Conservation (phyloP, 2,113 vertebrate species). For the Thymallus thymallus region DNA sequence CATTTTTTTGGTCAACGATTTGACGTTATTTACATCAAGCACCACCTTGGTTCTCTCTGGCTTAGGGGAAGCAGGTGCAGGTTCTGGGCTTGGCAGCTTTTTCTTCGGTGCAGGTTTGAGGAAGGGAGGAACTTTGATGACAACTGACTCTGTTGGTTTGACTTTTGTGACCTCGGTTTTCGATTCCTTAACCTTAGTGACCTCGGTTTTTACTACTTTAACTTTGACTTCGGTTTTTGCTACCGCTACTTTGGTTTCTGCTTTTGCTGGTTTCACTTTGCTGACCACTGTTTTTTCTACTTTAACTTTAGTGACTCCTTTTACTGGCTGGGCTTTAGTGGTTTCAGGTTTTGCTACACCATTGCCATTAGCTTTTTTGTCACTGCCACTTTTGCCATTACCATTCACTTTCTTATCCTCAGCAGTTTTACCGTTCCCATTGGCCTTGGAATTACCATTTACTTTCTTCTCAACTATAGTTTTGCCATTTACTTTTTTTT, state of each 20-base stretch:
- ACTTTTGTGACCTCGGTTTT: background rate
- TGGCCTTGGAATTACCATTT: slow-evolving; percentile 32
- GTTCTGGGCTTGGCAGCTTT: slow-evolving; percentile 32
- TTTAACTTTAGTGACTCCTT: slow-evolving; percentile 49
- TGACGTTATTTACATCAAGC: slow-evolving; percentile 56
- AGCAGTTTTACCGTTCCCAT: slow-evolving; percentile 44
- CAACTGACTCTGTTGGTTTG: slow-evolving; percentile 33
- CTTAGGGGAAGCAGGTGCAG: slow-evolving; percentile 58
- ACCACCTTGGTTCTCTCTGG: slow-evolving; percentile 53
- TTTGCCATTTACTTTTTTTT: slow-evolving; percentile 51
- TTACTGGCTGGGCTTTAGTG: slow-evolving; percentile 38
- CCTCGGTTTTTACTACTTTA: background rate
- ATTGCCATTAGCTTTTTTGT: slow-evolving; percentile 53
- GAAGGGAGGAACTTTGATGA: slow-evolving; percentile 26
- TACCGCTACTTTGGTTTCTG: slow-evolving; percentile 6
- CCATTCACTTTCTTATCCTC: slow-evolving; percentile 34
- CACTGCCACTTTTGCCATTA: slow-evolving; percentile 48
- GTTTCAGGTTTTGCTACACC: slow-evolving; percentile 54
- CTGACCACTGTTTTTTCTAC: slow-evolving; percentile 10
- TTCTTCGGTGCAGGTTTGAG: slow-evolving; percentile 45
- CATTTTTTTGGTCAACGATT: slow-evolving; percentile 67
- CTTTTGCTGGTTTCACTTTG: slow-evolving; percentile 3
- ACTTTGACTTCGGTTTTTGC: slow-evolving; percentile 13
- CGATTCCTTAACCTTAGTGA: background rate
- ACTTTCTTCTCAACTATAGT: slow-evolving; percentile 14